These are phyloP conservation scores for Hypena proboscidalis DNA, from an alignment of 2,888 invertebrate species.

Conservation along the genomic window DNA sequence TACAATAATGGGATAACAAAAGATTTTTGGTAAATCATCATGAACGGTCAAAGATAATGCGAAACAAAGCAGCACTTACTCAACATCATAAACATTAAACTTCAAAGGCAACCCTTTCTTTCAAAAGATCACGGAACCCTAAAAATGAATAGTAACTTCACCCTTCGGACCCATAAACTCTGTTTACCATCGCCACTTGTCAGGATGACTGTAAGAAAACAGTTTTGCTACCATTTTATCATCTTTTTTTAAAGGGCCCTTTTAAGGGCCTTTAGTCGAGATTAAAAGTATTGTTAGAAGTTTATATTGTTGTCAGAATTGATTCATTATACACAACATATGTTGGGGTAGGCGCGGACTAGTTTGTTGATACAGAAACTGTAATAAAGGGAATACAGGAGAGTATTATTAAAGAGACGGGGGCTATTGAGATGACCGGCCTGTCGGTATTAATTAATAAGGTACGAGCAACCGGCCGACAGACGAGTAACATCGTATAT, in stretches of 20 bases:
- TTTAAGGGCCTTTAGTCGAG: slow-evolving; percentile 47
- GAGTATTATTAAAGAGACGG: neutral
- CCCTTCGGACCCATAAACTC: slow-evolving; percentile 67
- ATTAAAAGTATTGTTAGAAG: slow-evolving; percentile 48
- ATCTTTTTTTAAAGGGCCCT: slow-evolving; percentile 47
- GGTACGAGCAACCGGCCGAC: too few relatives aligned
- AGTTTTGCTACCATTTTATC: slow-evolving; percentile 63
- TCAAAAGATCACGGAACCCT: slow-evolving; percentile 31
- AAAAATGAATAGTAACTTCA: slow-evolving; percentile 65
- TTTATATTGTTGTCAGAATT: slow-evolving; percentile 44
- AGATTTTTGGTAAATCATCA: too few relatives aligned
- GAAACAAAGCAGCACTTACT: neutral
- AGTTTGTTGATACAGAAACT: slow-evolving; percentile 14
- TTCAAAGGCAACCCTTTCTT: slow-evolving; percentile 1
- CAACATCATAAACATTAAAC: neutral
- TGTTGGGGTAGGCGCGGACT: slow-evolving; percentile 28
- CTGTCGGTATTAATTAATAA: too few relatives aligned
- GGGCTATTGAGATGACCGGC: neutral
- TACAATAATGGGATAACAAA: too few relatives aligned
- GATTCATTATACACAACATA: slow-evolving; percentile 42
- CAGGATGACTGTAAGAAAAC: slow-evolving; percentile 68
- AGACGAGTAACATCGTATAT: too few relatives aligned
- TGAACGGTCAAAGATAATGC: too few relatives aligned
- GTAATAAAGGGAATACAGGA: neutral
- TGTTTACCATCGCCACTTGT: slow-evolving; percentile 74